Percentiles rank a stretch among this genome's conserved stretches.
These are phyloP conservation scores for Drosophila arawakana DNA, from an alignment of 1,140 invertebrate species.

Conservation along the genomic window DNA sequence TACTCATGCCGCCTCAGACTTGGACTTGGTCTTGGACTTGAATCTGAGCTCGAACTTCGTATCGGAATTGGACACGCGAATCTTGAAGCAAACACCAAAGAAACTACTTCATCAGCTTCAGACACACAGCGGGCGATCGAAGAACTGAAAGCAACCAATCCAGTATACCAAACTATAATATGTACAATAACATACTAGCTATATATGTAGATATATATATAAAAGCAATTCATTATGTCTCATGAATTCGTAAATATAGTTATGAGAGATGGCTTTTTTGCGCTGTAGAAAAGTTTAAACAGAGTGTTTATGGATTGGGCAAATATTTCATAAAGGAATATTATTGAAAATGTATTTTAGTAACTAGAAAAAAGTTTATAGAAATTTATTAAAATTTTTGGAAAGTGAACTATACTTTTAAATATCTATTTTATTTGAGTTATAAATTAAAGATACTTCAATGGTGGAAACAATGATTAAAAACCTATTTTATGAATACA, in stretches of 20 bases:
- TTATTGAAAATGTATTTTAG: too few relatives aligned
- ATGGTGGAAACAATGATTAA: too few relatives aligned
- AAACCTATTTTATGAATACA: background rate
- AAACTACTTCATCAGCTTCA: conserved; percentile 76
- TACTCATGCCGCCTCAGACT: conserved; percentile 70
- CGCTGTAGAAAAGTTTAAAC: background rate
- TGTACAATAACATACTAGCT: background rate
- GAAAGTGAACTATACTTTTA: too few relatives aligned
- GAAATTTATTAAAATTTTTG: too few relatives aligned
- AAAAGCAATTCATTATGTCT: conserved; percentile 77
- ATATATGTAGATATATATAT: conserved; percentile 36
- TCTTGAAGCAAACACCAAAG: conserved; percentile 38
- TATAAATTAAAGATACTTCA: too few relatives aligned
- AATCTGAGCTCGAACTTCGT: background rate
- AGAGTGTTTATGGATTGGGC: background rate
- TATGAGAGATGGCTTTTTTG: conserved; percentile 1
- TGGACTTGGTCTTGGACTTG: conserved; percentile 14
- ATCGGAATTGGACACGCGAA: conserved; percentile 57
- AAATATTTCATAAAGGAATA: too few relatives aligned
- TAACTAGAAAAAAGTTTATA: too few relatives aligned
- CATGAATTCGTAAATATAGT: conserved; percentile 18
- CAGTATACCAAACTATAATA: conserved; percentile 3
- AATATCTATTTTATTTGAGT: too few relatives aligned
- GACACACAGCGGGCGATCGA: conserved; percentile 64
- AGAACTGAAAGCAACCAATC: conserved; percentile 24